A percentile compares a stretch with the other conserved stretches of the same genome.
Conservation (phyloP, 37 sponge, comb jelly and placozoan species). For the Axinella damicornis region DNA sequence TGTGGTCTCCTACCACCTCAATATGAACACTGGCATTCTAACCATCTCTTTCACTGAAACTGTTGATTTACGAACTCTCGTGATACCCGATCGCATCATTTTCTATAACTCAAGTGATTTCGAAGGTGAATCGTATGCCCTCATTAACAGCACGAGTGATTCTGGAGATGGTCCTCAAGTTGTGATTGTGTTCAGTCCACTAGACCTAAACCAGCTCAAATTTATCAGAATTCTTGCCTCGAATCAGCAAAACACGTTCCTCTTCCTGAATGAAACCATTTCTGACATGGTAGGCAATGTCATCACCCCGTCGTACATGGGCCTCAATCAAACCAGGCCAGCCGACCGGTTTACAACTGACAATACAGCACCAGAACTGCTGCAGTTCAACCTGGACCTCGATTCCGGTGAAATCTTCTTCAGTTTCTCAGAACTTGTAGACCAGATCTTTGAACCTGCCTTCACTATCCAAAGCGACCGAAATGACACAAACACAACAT, state of each 20-base stretch:
- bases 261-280: conserved; percentile 67
- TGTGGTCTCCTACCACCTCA: conserved; percentile 57
- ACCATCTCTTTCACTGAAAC: conserved; percentile 80
- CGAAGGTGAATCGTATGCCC: conserved; percentile 50
- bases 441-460: conserved; percentile 35
- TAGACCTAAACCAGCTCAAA: conserved; percentile 85
- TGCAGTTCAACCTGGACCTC: conserved; percentile 79
- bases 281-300: conserved; percentile 87
- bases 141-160: conserved; percentile 59
- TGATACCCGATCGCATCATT: conserved; percentile 38
- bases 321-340: conserved; percentile 65
- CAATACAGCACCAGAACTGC: conserved; percentile 51
- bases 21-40: conserved; percentile 69
- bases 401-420: conserved; percentile 69
- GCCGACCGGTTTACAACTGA: conserved; percentile 66
- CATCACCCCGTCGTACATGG: conserved; percentile 70
- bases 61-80: conserved; percentile 73
- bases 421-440: conserved; percentile 91
- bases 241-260: conserved; percentile 53
- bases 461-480: conserved; percentile 57
- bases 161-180: conserved; percentile 73
- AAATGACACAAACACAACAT: conserved; percentile 45
- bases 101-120: conserved; percentile 80
- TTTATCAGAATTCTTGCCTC: conserved; percentile 75
- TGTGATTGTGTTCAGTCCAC: conserved; percentile 46